Percentiles rank a stretch among this genome's conserved stretches.
Conservation (phyloP, 2,888 invertebrate species). For the Agonum fuliginosum region DNA sequence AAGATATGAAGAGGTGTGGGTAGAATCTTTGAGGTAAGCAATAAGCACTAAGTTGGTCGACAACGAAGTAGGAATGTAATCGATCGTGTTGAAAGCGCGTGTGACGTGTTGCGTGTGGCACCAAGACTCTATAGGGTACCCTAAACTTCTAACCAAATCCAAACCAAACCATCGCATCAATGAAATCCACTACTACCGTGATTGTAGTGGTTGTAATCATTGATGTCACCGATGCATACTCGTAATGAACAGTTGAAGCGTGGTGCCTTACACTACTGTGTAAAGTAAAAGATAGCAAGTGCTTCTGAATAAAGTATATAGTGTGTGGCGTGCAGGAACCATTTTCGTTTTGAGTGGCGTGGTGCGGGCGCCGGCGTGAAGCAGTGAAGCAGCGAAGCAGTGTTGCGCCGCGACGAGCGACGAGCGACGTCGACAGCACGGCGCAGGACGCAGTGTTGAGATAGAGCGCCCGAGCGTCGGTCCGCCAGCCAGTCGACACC, state of each 20-base stretch:
- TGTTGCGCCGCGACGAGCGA: no score
- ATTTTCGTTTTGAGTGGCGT: no score
- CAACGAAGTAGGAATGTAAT: background rate
- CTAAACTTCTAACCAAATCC: background rate
- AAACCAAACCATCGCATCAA: background rate
- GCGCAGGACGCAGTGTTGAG: conserved; percentile 60
- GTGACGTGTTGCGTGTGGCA: background rate
- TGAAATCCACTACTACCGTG: no score
- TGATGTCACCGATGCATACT: no score
- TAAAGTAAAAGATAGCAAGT: no score
- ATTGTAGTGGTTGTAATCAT: no score
- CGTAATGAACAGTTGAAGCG: no score
- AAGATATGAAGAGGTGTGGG: background rate
- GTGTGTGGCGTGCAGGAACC: no score
- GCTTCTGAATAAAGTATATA: no score
- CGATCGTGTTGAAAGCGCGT: background rate
- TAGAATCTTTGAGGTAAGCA: background rate
- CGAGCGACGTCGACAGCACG: conserved; percentile 51
- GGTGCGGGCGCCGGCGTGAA: conserved; percentile 61
- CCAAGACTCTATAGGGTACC: background rate
- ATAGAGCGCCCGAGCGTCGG: conserved; percentile 32
- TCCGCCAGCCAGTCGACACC: conserved; percentile 47
- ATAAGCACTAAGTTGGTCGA: background rate
- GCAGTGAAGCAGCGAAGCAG: conserved; percentile 2
- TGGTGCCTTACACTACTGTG: no score